Evolutionary conservation across 2,113 vertebrate genomes (phyloP), one percentile per base, ranked within the genome.

Genomic region (Syngnathoides biaculeatus): DNA sequence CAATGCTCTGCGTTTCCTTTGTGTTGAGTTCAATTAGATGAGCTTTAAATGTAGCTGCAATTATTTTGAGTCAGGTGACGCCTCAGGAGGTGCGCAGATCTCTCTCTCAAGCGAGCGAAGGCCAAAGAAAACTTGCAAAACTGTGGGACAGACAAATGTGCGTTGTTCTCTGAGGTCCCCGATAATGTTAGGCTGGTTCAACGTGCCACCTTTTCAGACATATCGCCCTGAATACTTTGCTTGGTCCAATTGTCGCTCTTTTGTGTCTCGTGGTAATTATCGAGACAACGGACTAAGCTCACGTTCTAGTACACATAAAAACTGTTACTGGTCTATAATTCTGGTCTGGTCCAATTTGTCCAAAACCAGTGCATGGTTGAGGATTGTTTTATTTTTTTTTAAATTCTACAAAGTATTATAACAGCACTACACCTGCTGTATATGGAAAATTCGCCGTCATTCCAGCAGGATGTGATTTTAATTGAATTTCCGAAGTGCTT

Each of bases 41-140:
- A 43, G 45, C n/a, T 72, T 65, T n/a, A 38, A 61, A 63, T 48
- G 27, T 27, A 35, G 30, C 30, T 35, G 38, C 30, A 27, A 40
- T 61, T 43, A 67, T 63, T 61, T 61, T 52, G 40, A 56, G 42
- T 38, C 66, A n/a, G 6, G 68, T 56, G 24, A 27, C 24, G 66
- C 56, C 65, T 68, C 13, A 55, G 19, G 27, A 56, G 64, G 68
- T 72, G 73, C 77, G 74, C 78, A 48, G 17, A n/a, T n/a, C n/a
- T n/a, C n/a, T n/a, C n/a, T n/a, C n/a, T n/a, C n/a, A n/a, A n/a
- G n/a, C n/a, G n/a, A n/a, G n/a, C n/a, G n/a, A n/a, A n/a, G n/a
- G n/a, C n/a, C n/a, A n/a, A n/a, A n/a, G n/a, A n/a, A n/a, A n/a
- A n/a, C n/a, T n/a, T n/a, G n/a, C n/a, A n/a, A n/a, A n/a, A n/a